Evolutionary conservation across 2,113 vertebrate genomes (phyloP).

Genomic region (Thunnus maccoyii): DNA sequence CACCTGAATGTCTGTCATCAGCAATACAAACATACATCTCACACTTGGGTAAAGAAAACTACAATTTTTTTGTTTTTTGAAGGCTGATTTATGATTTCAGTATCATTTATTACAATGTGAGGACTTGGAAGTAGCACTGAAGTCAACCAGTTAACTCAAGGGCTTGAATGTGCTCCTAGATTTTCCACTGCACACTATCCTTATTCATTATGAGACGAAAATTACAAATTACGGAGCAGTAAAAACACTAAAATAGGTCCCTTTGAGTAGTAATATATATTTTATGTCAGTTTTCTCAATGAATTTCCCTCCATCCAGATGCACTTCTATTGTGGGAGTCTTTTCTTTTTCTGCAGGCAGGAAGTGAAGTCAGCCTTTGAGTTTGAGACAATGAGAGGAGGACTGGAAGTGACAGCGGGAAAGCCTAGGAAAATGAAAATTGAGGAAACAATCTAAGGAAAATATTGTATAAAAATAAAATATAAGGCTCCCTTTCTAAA

Average conservation of each 20-base stretch:
- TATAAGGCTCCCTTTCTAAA: conserved; percentile 54
- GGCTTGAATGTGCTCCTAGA: conserved; percentile 4
- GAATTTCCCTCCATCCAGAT: conserved; percentile 27
- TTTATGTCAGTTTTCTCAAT: neutral
- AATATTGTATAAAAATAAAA: conserved; percentile 63
- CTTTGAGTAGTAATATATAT: conserved; percentile 4
- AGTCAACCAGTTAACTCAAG: conserved; percentile 18
- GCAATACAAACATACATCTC: conserved; percentile 18
- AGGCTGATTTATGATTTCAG: neutral
- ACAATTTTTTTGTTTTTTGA: neutral
- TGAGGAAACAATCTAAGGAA: conserved; percentile 42
- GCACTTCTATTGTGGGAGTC: conserved; percentile 35
- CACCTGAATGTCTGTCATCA: conserved; percentile 5
- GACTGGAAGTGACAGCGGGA: conserved; percentile 17
- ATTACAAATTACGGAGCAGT: conserved; percentile 17
- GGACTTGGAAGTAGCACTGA: conserved; percentile 22
- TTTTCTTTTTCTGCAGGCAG: conserved; percentile 64
- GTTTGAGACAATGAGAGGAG: conserved; percentile 27
- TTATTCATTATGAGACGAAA: conserved; percentile 68
- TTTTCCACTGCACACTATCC: conserved; percentile 8
- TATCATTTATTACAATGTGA: conserved; percentile 26
- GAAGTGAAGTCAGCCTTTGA: conserved; percentile 51
- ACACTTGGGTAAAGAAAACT: conserved; percentile 13
- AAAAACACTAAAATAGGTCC: conserved; percentile 29
- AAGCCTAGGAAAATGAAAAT: neutral